Conservation (phyloP, 2,888 invertebrate species). For the Drosophila macrospina region DNA sequence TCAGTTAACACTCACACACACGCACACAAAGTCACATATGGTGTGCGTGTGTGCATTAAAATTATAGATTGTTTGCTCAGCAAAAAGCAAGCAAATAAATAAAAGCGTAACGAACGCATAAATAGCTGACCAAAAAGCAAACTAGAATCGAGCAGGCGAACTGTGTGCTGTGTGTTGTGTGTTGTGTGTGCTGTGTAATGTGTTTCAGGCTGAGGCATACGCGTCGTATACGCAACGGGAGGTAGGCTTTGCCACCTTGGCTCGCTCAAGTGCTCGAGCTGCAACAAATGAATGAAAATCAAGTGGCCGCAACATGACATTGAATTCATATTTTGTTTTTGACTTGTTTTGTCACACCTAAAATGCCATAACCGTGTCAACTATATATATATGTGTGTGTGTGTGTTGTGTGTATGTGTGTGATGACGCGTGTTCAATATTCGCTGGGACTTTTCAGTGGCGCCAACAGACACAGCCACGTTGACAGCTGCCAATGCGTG, state of each 20-base stretch:
- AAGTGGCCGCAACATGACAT: conserved; percentile 75
- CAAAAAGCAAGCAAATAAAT: conserved; percentile 74
- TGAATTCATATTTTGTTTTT: conserved; percentile 58
- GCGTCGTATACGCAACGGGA: conserved; percentile 49
- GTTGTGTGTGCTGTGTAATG: not conserved
- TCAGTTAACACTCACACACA: conserved; percentile 61
- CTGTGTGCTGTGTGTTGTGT: conserved; percentile 6
- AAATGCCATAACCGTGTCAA: conserved; percentile 38
- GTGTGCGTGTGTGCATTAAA: conserved; percentile 66
- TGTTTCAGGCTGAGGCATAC: conserved; percentile 28
- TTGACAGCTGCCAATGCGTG: conserved; percentile 62
- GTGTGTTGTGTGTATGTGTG: conserved; percentile 8
- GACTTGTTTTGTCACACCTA: conserved; percentile 68
- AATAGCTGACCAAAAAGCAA: conserved; percentile 63
- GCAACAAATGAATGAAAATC: conserved; percentile 77
- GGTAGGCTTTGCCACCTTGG: conserved; percentile 49
- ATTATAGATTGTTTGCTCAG: conserved; percentile 79
- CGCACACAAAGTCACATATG: conserved; percentile 11
- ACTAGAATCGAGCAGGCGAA: conserved; percentile 19
- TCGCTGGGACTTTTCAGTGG: conserved; percentile 49
- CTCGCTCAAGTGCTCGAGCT: too few species aligned
- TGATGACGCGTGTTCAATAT: conserved; percentile 50
- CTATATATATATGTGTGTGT: conserved; percentile 9
- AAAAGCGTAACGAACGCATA: conserved; percentile 57
- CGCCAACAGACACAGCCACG: conserved; percentile 42